phyloP scores from a whole-genome alignment of 2,888 invertebrate genomes.

The Drosophila hamatofila region DNA sequence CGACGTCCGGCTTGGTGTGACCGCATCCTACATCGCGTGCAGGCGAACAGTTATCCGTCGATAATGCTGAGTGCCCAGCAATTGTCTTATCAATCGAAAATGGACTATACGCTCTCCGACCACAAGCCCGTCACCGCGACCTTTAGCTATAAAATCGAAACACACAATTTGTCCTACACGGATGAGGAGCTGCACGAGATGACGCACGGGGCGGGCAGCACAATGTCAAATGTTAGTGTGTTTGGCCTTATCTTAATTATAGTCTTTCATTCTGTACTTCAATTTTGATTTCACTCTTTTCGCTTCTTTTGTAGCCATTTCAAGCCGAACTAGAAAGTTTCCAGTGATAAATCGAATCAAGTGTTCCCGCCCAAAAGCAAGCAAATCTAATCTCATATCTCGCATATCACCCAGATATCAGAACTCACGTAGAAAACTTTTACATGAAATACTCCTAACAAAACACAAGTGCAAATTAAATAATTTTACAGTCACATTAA shows the following conservation, averaged over 20 bases:
- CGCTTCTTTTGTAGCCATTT: constrained; percentile 68
- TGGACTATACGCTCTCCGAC: constrained; percentile 93
- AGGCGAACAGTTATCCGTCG: constrained; percentile 93
- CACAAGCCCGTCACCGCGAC: constrained; percentile 96
- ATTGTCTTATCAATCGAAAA: constrained; percentile 91
- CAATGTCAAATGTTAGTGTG: constrained; percentile 73
- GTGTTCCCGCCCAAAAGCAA: constrained; percentile 20
- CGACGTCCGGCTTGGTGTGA: constrained; percentile 98
- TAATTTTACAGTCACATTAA: neutral
- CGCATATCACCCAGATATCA: constrained; percentile 15
- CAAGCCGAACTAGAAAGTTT: constrained; percentile 72
- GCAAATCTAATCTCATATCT: constrained; percentile 24
- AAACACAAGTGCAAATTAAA: constrained; percentile 12
- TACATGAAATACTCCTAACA: constrained; percentile 18
- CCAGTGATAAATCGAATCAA: constrained; percentile 45
- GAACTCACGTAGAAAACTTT: neutral
- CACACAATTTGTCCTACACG: constrained; percentile 55
- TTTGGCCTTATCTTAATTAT: constrained; percentile 55
- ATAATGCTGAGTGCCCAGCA: constrained; percentile 90
- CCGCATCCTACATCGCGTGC: constrained; percentile 94
- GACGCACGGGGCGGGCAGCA: constrained; percentile 72
- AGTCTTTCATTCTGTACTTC: constrained; percentile 37
- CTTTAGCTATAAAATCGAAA: constrained; percentile 86
- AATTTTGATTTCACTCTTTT: constrained; percentile 59
- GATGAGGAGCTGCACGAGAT: constrained; percentile 77